Evolutionary conservation across 2,797 vertebrate genomes (phyloP).

Genomic region (Molossus alvarezi): DNA sequence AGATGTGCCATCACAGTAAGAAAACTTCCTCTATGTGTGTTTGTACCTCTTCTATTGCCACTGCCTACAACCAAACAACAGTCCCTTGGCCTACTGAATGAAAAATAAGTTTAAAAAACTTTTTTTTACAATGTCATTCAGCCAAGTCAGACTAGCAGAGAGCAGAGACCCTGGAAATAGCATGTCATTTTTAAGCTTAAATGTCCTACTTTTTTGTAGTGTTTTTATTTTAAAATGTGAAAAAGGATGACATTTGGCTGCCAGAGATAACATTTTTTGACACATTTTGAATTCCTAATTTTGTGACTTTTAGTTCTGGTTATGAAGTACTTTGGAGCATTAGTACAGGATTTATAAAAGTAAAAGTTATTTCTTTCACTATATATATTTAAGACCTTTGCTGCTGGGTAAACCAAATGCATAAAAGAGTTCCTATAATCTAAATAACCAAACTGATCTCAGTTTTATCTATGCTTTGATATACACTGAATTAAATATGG

Average conservation of each 20-base stretch:
- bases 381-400: slow-evolving; percentile 34
- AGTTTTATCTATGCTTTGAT: slow-evolving; percentile 38
- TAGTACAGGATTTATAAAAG: slow-evolving; percentile 14
- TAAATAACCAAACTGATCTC: slow-evolving; percentile 18
- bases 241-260: slow-evolving; percentile 61
- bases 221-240: slow-evolving; percentile 74
- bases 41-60: not conserved
- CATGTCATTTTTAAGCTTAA: slow-evolving; percentile 68
- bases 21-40: not conserved
- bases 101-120: slow-evolving; percentile 47
- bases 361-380: slow-evolving; percentile 9
- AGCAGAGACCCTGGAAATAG: not conserved
- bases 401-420: not conserved
- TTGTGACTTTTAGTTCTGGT: slow-evolving; percentile 52
- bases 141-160: slow-evolving; percentile 10
- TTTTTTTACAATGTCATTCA: slow-evolving; percentile 3
- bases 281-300: slow-evolving; percentile 45
- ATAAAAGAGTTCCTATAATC: slow-evolving; percentile 55
- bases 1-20: not conserved
- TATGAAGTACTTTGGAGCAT: slow-evolving; percentile 36
- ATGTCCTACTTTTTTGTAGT: slow-evolving; percentile 46
- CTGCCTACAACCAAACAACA: not conserved
- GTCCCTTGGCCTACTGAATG: slow-evolving; percentile 22
- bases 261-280: slow-evolving; percentile 68
- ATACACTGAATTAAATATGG: not conserved